Evolutionary conservation across 2,113 vertebrate genomes (phyloP).

Genomic region (cattle (Bos taurus)): ARS-UCD2.0 NC_037355.1:45783001-45783500

Average conservation of each 20-base stretch:
- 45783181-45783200: fast-evolving
- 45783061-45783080: background rate
- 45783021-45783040: background rate
- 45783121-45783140: background rate
- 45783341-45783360: background rate
- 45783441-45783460: too few relatives aligned
- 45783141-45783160: background rate
- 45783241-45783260: background rate
- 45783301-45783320: background rate
- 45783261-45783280: background rate
- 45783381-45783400: too few relatives aligned
- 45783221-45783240: background rate
- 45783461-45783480: background rate
- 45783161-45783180: fast-evolving
- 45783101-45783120: background rate
- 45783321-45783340: background rate
- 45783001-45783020: background rate
- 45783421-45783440: too few relatives aligned
- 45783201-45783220: fast-evolving
- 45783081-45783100: background rate
- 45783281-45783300: background rate
- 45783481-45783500: background rate
- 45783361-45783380: too few relatives aligned
- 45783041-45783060: background rate
- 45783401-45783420: too few relatives aligned